These are phyloP conservation scores for Tapera naevia DNA, from an alignment of 2,797 vertebrate genomes.

Conservation along the genomic window DNA sequence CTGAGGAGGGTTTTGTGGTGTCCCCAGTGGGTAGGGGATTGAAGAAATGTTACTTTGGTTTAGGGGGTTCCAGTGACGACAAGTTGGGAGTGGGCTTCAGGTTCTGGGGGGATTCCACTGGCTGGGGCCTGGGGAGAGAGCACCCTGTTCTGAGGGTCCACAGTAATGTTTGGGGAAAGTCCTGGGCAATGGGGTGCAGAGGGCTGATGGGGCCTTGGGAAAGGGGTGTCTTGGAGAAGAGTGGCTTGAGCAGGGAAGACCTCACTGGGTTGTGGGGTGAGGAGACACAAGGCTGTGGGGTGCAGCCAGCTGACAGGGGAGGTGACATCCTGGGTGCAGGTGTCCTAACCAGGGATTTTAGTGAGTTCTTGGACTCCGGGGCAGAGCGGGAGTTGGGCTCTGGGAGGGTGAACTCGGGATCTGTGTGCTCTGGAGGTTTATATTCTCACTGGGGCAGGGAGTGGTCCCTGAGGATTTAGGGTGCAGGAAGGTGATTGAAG, in stretches of 20 bases:
- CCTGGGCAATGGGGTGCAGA: background rate
- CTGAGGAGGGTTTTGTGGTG: too few species aligned
- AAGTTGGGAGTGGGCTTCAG: too few species aligned
- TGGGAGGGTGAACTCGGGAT: too few species aligned
- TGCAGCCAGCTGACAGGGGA: background rate
- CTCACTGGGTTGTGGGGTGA: accelerated
- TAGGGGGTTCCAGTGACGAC: too few species aligned
- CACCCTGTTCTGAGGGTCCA: background rate
- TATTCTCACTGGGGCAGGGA: background rate
- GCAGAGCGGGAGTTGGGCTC: background rate
- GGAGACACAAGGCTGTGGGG: background rate
- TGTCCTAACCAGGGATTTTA: background rate
- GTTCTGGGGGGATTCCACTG: background rate
- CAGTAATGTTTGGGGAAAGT: background rate
- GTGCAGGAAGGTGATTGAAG: too few species aligned
- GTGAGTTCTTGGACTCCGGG: too few species aligned
- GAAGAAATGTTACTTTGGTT: too few species aligned
- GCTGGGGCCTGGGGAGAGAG: background rate
- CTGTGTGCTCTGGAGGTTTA: background rate
- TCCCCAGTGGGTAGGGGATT: too few species aligned
- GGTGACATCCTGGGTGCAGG: background rate
- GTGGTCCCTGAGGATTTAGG: background rate
- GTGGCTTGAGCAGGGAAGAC: too few species aligned
- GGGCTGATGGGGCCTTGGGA: too few species aligned
- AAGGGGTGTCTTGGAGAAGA: background rate